A percentile compares a stretch with the other conserved stretches of the same genome.
Evolutionary conservation across 2,113 vertebrate species (phyloP).

Genomic region (Vimba vimba): DNA sequence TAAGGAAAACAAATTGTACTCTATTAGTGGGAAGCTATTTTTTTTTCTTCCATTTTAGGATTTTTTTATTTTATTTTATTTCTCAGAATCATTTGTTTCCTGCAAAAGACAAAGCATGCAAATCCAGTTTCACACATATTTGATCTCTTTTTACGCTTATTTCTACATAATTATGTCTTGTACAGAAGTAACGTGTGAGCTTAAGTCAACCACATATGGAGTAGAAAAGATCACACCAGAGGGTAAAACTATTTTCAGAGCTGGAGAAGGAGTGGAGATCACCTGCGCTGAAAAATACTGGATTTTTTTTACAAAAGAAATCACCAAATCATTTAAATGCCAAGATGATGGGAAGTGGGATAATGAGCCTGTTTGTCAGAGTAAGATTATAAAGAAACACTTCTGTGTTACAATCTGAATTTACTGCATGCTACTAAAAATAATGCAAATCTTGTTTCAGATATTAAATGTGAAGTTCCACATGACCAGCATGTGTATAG

Average conservation of each 20-base stretch:
- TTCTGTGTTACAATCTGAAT: not conserved
- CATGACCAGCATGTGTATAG: too few relatives aligned
- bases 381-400: not conserved
- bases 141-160: too few relatives aligned
- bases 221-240: slow-evolving; percentile 37
- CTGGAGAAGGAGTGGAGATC: slow-evolving; percentile 34
- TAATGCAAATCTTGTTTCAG: too few relatives aligned
- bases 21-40: not conserved
- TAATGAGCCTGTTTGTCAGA: not conserved
- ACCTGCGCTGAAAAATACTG: not conserved
- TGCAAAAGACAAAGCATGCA: too few relatives aligned
- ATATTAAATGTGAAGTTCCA: too few relatives aligned
- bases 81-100: too few relatives aligned
- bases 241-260: slow-evolving; percentile 46
- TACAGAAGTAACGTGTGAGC: slow-evolving; percentile 56
- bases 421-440: too few relatives aligned
- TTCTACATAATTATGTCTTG: not conserved
- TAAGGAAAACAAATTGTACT: not conserved
- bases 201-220: not conserved
- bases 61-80: too few relatives aligned
- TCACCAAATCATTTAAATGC: not conserved
- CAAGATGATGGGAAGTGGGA: not conserved
- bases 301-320: not conserved
- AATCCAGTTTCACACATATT: too few relatives aligned
- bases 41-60: too few relatives aligned